Evolutionary conservation across 2,888 invertebrate species (phyloP), one percentile per base, ranked within the genome.

Genomic region (Scaeva pyrastri): DNA sequence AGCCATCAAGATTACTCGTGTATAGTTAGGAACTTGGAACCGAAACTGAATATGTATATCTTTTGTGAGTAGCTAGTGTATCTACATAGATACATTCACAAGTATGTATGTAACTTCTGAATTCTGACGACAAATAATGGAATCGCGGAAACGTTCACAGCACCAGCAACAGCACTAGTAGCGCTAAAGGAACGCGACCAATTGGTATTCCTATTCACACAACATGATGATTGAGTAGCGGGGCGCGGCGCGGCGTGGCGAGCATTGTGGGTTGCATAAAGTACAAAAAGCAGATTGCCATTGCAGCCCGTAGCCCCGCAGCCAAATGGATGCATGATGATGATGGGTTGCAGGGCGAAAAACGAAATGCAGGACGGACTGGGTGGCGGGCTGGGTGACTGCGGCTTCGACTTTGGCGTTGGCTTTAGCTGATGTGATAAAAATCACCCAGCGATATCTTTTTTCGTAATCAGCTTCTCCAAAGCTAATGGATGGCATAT

Each of bases 1-100:
- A 82, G 86, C 82, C 82, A 86, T 86, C 86, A 78, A 82, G 86
- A 86, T 86, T 77, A 58, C 70, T 52, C 16, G 64, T n/a, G 31
- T 31, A 31, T n/a, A n/a, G n/a, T n/a, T n/a, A n/a, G n/a, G 12
- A 66, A n/a, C 8, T 31, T 31, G 56, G 56, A 19, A 56, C 56
- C 31, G 31, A 31, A 3, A 5, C 0, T 19, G 56, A 45, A 43
- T 58, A 39, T 31, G 75, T 43, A 64, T 66, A 21, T 16, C n/a
- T 41, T 58, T 60, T 56, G 41, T 41, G n/a, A 5, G 31, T 31
- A 31, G 31, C 2, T 31, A 8, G 31, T 31, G 31, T 31, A 7
- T 8, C 31, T 31, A n/a, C n/a, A n/a, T n/a, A 31, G 31, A 8
- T 31, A 5, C 3, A 31, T 31, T 5, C 6, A 31, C 31, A 7